phyloP scores from a whole-genome alignment of 2,113 vertebrate species.

The Lates calcarifer region DNA sequence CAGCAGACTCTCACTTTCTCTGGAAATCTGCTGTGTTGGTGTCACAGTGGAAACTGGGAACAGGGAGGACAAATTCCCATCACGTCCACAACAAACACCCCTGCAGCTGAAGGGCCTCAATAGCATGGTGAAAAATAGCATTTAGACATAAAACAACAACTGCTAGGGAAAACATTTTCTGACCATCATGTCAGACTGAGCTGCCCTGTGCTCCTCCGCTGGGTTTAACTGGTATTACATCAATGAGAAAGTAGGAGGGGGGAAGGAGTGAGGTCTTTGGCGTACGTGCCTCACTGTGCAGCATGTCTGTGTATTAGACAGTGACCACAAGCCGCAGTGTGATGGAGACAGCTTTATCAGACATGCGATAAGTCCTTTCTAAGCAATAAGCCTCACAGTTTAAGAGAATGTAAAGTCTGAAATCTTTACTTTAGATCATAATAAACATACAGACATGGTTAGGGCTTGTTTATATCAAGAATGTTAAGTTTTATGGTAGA shows the following conservation, averaged over 20 bases:
- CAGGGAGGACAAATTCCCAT: constrained; percentile 53
- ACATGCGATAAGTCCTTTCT: constrained; percentile 4
- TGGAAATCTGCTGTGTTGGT: constrained; percentile 30
- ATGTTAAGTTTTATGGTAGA: not conserved
- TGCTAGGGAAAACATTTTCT: constrained; percentile 40
- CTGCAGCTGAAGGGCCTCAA: too few relatives aligned
- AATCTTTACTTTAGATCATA: not conserved
- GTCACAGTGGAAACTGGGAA: constrained; percentile 51
- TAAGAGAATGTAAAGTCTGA: not conserved
- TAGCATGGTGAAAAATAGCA: too few relatives aligned
- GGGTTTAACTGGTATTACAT: constrained; percentile 6
- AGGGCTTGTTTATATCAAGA: not conserved
- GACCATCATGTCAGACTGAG: constrained; percentile 36
- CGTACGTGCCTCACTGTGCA: constrained; percentile 2
- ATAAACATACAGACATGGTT: too few relatives aligned
- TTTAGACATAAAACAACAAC: not conserved
- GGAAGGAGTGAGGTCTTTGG: not conserved
- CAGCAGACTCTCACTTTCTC: constrained; percentile 6
- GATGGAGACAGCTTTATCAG: constrained; percentile 28
- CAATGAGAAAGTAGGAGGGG: not conserved
- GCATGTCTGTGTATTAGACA: not conserved
- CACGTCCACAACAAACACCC: too few relatives aligned
- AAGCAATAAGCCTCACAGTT: not conserved
- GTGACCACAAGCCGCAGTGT: not conserved
- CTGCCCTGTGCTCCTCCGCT: not conserved